These are phyloP conservation scores for Meteorus sp. DNA, from an alignment of 1,140 invertebrate genomes.

Conservation along the genomic window DNA sequence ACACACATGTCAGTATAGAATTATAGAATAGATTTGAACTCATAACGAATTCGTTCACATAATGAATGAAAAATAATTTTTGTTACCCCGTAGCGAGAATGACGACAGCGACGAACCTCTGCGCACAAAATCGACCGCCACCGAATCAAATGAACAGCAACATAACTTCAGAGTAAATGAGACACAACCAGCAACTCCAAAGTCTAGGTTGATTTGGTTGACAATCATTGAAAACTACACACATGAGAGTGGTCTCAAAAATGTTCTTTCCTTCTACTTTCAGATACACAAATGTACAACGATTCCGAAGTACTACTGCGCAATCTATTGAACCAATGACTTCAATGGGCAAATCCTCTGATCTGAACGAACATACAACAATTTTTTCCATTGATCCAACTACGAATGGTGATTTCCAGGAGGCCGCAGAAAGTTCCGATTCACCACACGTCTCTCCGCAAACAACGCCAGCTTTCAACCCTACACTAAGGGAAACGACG, in stretches of 20 bases:
- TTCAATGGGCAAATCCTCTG: slow-evolving; percentile 26
- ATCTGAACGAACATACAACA: background rate
- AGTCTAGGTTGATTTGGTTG: slow-evolving; percentile 42
- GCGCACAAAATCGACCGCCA: background rate
- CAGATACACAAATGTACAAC: slow-evolving; percentile 58
- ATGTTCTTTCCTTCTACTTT: too few species aligned
- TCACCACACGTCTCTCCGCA: slow-evolving; percentile 61
- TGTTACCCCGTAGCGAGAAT: too few species aligned
- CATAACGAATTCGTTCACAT: too few species aligned
- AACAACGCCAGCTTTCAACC: too few species aligned
- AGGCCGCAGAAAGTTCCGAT: too few species aligned
- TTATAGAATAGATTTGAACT: too few species aligned
- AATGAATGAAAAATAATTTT: too few species aligned
- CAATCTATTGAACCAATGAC: slow-evolving; percentile 36
- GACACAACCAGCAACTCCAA: slow-evolving; percentile 34
- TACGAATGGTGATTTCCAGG: too few species aligned
- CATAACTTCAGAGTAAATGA: slow-evolving; percentile 25
- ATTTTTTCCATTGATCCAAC: too few species aligned
- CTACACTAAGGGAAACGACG: too few species aligned
- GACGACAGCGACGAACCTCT: too few species aligned
- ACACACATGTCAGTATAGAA: slow-evolving; percentile 48
- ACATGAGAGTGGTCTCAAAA: too few species aligned
- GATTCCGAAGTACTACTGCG: slow-evolving; percentile 54
- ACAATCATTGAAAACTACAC: background rate
- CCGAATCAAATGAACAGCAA: background rate